Evolutionary conservation across 2,797 vertebrate species (phyloP), one percentile per base, ranked within the genome.

Genomic region (Pampus argenteus): DNA sequence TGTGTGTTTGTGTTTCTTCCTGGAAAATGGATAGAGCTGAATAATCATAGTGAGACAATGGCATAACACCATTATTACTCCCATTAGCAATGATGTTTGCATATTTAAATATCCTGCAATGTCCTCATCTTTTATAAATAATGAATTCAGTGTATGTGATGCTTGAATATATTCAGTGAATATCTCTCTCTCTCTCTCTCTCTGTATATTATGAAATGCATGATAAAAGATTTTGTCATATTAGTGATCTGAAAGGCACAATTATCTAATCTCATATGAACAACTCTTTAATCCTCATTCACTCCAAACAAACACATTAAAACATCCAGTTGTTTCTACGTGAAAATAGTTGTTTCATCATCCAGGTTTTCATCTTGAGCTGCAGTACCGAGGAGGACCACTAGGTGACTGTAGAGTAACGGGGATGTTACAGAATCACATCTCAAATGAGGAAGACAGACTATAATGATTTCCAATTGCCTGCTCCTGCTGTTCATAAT

Each of bases 371-470:
- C 13, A 64, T 25, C 61, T 20, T 17, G 20, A 77, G 34, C 29
- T 78, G 86, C 66, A 89, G 71, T 88, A 66, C 85, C 23, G 14
- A 22, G 5, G 2, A 42, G 0, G 26, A 25, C 90, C 92, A 90
- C 85, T 67, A 93, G 91, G 83, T 85, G 92, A 88, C 88, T 77
- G 87, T 91, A 91, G 82, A 73, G 89, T 79, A 64, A 78, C 44
- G 71, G 67, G 13, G 42, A 85, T 83, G 28, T 23, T 36, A 18
- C 4, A 25, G 62, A 40, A 10, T 7, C 48, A 22, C 18, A 14
- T 9, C 17, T 55, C 3, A 20, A 57, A 57, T 23, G 11, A 36
- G 28, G 13, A 67, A 5, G 18, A 7, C 9, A 34, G 50, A 47
- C 13, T 45, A 36, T 1, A 14, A 8, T 54, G 3, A 15, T 62